Base-by-base conservation (phyloP, 2,797 vertebrate genomes). In the Hylomyscus alleni region DNA sequence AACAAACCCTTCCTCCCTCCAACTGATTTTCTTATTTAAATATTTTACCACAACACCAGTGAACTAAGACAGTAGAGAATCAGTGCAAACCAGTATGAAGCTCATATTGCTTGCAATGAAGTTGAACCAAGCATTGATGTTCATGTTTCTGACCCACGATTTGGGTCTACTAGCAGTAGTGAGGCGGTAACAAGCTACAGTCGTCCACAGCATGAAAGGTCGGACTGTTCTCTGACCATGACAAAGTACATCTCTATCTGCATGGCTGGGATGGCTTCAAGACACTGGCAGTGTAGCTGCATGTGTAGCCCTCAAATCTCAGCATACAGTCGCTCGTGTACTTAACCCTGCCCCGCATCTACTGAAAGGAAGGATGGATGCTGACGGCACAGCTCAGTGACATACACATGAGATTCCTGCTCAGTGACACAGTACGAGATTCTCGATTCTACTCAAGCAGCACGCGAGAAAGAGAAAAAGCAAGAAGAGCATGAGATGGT, bases 401-500 rank as follows among this genome's bases (percentile, higher is more conserved):
- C 44, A 44, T 44, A 44, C 44, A 44, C 44, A 44, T 44, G 44
- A 44, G 44, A 44, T 44, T 44, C 44, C 44, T 3, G 44, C 44
- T 44, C 44, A 44, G 44, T 6, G 44, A 44, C 44, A 44, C 44
- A 44, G 44, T 44, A 44, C 6, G 44, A 50, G 40, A 19, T 50
- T 44, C 56, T 10, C 3, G 19, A 14, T 50, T 50, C 40, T 22
- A 26, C 20, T 13, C 44, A n/a, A 52, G 89, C 31, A 89, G 67
- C 10, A 3, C 0, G 0, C 9, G 14, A 56, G 8, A 40, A 56
- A 56, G n/a, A 8, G 5, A 24, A 4, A 73, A 52, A 1, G 2
- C 50, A 44, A 34, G n/a, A 62, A 6, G 69, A 72, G 72, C 1
- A 2, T 14, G 5, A 37, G 52, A 72, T 2, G 52, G 22, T 24